Evolutionary conservation across 53 echinoderm and acorn worm genomes (phyloP), one percentile per base, ranked within the genome.

Genomic region (Glandiceps talaboti): DNA sequence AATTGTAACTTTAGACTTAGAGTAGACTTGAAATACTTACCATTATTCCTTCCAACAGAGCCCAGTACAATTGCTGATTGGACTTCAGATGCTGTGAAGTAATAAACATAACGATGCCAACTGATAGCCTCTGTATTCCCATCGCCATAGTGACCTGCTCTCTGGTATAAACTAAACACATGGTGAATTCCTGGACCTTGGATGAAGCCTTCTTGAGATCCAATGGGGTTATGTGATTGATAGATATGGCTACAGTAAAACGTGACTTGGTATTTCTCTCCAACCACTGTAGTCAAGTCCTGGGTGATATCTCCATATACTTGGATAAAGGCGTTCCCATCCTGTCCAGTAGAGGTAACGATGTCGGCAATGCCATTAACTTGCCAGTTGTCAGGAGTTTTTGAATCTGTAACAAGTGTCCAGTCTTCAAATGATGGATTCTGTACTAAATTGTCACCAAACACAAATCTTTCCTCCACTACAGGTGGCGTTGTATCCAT

Each of bases 351-450:
- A 0, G 31, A 74, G 25, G 72, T 33, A 20, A 74, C 20, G 28
- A 87, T 28, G 0, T 79, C 75, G 33, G 28, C 14, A 14, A 33
- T 26, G 28, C 79, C 45, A 79, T 79, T 80, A 0, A 25, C 80
- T 31, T 75, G 25, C n/a, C 30, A 74, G 1, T 33, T 28, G 1
- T 27, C 31, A 79, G 82, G 82, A 12, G 64, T 45, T 45, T 12
- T 20, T 6, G 6, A 12, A 0, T 76, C 73, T 26, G 30, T 28
- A 75, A 74, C 80, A 25, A 76, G 28, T 28, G 6, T 20, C 64
- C 33, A 12, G 0, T 64, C 72, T 29, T 87, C 88, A 84, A 88
- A 87, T 25, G 87, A 87, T n/a, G 87, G 87, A 80, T 87, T 83
- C 20, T n/a, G 14, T 30, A 87, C 72, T 27, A 84, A 28, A 73